Conservation (phyloP, 2,113 vertebrate genomes). For the Serinus canaria region DNA sequence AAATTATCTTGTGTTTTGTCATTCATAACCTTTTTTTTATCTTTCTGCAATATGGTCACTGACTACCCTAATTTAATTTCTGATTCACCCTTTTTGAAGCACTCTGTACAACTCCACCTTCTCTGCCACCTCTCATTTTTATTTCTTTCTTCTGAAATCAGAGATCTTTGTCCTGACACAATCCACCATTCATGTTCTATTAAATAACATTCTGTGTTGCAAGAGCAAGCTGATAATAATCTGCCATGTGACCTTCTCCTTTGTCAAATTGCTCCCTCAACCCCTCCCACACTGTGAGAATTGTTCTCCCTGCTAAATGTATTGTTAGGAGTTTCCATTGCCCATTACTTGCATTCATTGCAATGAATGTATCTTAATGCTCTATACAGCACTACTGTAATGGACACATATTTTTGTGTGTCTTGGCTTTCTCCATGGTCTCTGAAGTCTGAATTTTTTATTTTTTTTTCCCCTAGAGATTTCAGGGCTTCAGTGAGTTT, state of each 20-base stretch:
- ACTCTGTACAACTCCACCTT: neutral
- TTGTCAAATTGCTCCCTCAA: neutral
- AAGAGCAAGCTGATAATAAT: conserved; percentile 12
- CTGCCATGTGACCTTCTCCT: neutral
- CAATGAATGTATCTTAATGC: neutral
- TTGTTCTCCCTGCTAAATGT: neutral
- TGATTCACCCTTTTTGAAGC: neutral
- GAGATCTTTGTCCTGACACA: neutral
- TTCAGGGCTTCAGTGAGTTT: neutral
- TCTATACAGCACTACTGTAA: neutral
- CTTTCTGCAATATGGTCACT: neutral
- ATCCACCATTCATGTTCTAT: neutral
- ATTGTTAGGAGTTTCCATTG: neutral
- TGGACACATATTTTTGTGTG: neutral
- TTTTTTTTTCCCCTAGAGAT: neutral
- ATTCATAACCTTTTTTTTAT: neutral
- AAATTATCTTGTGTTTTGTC: neutral
- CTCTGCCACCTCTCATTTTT: neutral
- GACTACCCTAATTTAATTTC: neutral
- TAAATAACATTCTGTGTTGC: neutral
- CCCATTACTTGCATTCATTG: neutral
- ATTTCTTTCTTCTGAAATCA: neutral
- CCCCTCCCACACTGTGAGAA: neutral
- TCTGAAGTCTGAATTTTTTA: neutral
- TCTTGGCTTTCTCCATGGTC: neutral